Conservation (phyloP, 2,113 vertebrate species). For the Aegotheles bennettii region DNA sequence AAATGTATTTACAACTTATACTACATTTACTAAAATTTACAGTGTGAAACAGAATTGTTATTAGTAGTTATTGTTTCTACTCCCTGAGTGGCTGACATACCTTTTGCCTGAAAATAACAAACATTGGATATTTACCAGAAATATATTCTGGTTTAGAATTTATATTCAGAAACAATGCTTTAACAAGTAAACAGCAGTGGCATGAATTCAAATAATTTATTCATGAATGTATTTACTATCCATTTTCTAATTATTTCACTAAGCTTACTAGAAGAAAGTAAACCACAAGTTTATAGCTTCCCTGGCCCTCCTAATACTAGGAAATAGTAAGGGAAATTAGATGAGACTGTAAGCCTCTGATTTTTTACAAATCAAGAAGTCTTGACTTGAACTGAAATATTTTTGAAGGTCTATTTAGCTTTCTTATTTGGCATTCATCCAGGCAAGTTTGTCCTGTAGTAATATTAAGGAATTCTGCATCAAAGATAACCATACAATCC, state of each 20-base stretch:
- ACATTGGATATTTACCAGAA: not conserved
- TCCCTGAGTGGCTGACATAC: not conserved
- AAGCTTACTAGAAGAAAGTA: not conserved
- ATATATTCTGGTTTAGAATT: not conserved
- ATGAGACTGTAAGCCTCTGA: not conserved
- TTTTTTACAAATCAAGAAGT: not conserved
- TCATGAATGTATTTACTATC: not conserved
- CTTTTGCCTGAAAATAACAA: not conserved
- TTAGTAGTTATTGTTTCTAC: not conserved
- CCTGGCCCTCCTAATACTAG: not conserved
- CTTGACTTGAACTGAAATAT: not conserved
- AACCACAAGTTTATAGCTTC: not conserved
- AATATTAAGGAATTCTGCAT: not conserved
- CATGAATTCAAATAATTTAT: not conserved
- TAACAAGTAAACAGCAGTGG: not conserved
- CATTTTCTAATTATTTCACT: not conserved
- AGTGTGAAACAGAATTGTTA: not conserved
- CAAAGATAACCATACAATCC: not conserved
- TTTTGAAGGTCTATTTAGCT: not conserved
- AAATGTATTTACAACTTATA: not conserved
- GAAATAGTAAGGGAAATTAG: not conserved
- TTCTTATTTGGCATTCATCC: not conserved
- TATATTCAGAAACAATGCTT: not conserved
- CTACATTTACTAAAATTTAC: not conserved
- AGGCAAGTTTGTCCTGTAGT: not conserved